These are phyloP conservation scores for Ephestia elutella DNA, from an alignment of 1,140 invertebrate species.

Conservation along the genomic window DNA sequence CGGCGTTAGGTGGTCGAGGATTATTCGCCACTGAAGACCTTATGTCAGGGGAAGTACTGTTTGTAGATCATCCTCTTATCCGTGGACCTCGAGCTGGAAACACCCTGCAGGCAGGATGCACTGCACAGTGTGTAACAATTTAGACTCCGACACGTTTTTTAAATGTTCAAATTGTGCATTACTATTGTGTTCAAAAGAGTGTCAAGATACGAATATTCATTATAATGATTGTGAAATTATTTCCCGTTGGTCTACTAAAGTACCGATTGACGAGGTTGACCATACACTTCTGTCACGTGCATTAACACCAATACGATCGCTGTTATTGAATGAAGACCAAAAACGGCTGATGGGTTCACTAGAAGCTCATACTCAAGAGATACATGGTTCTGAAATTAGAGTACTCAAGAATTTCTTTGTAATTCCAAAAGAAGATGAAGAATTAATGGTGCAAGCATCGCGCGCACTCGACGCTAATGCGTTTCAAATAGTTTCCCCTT, in stretches of 20 bases:
- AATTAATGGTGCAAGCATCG: constrained; percentile 77
- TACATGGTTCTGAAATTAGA: constrained; percentile 76
- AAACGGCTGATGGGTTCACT: constrained; percentile 74
- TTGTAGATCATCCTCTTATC: constrained; percentile 79
- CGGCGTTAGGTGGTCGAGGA: constrained; percentile 78
- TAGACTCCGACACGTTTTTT: constrained; percentile 56
- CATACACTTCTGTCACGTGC: constrained; percentile 70
- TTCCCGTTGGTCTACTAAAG: constrained; percentile 70
- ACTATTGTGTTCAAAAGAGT: constrained; percentile 76
- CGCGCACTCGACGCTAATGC: constrained; percentile 83
- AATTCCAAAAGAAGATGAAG: constrained; percentile 75
- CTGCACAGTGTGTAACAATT: constrained; percentile 76
- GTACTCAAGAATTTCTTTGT: constrained; percentile 76
- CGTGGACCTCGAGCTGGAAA: constrained; percentile 75
- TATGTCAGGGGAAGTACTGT: constrained; percentile 78
- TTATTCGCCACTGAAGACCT: constrained; percentile 80
- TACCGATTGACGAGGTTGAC: constrained; percentile 65
- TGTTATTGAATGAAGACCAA: constrained; percentile 74
- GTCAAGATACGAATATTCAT: constrained; percentile 74
- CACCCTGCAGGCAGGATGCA: constrained; percentile 71
- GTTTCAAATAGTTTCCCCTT: constrained; percentile 77
- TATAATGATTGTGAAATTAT: constrained; percentile 77
- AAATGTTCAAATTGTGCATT: constrained; percentile 76
- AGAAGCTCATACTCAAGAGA: constrained; percentile 73
- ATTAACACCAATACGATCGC: constrained; percentile 76